Evolutionary conservation across 1,140 invertebrate species (phyloP), one percentile per base, ranked within the genome.

Genomic region (Cataglyphis hispanica): DNA sequence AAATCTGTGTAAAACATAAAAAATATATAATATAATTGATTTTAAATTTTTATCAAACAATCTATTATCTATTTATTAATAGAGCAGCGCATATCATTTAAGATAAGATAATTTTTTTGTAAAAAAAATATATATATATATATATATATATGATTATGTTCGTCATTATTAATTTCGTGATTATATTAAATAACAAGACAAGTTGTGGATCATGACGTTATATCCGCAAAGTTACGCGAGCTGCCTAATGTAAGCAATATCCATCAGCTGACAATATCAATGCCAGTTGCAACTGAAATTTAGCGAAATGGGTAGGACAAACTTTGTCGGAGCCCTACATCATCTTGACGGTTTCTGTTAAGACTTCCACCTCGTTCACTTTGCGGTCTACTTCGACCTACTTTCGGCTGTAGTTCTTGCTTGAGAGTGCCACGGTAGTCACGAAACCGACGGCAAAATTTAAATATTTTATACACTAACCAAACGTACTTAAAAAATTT

Each of bases 381-480:
- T 87, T 70, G 87, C 50, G 61, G 75, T 89, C 75, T 77, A 85
- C 85, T 86, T 87, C 88, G 89, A 90, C 89, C 88, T 63, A 90
- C 63, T 90, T 90, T 70, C 40, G 27, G 31, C 37, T 31, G 46
- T 40, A 61, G 43, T 64, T 84, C 66, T 46, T 46, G 40, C 50
- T 25, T 50, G 88, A 84, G 88, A 84, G 66, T 31, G 27, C 34
- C 80, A 60, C 63, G 67, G 22, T 72, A 87, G 84, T 90, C 86
- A 86, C 88, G 88, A 86, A 90, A 90, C 86, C 89, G 56, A 31
- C 74, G 31, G 76, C 19, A 40, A 77, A 85, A 88, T 90, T 90
- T 90, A 74, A 90, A 90, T 90, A 90, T 90, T 90, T 90, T 80
- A 88, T 84, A 64, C 56, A 37, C 61, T 58, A 66, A 74, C 67